Evolutionary conservation across 2,797 vertebrate genomes (phyloP).

Genomic region (Sciurus carolinensis): DNA sequence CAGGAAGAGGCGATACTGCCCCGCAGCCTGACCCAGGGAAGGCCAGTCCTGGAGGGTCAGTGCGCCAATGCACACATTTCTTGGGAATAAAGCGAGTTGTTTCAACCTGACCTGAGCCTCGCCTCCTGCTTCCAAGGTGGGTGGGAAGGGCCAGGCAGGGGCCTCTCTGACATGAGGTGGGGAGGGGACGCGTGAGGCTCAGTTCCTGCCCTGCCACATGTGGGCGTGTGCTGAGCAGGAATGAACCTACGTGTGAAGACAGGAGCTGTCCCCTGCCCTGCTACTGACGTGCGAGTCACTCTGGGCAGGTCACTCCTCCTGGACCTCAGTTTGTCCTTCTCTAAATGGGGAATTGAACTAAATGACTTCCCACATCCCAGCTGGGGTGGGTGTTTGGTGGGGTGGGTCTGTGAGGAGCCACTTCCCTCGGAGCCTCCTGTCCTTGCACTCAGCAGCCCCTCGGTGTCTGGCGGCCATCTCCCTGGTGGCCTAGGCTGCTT

Average conservation of each 20-base stretch:
- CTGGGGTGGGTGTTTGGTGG: not conserved
- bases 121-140: not conserved
- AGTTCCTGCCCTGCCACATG: not conserved
- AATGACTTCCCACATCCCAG: not conserved
- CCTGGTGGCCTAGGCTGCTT: not conserved
- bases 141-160: no score
- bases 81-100: not conserved
- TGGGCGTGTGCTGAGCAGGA: no score
- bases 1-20: fast-evolving
- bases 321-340: not conserved
- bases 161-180: not conserved
- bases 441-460: fast-evolving
- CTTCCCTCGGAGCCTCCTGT: not conserved
- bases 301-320: not conserved
- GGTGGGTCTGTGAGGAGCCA: not conserved
- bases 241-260: no score
- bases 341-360: no score
- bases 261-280: not conserved
- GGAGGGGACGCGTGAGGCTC: not conserved
- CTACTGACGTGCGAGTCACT: not conserved
- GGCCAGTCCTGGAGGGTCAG: not conserved
- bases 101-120: fast-evolving
- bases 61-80: not conserved
- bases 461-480: not conserved
- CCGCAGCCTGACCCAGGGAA: not conserved